Evolutionary conservation across 2,888 invertebrate species (phyloP).

Genomic region (Lamellibrachia satsuma): DNA sequence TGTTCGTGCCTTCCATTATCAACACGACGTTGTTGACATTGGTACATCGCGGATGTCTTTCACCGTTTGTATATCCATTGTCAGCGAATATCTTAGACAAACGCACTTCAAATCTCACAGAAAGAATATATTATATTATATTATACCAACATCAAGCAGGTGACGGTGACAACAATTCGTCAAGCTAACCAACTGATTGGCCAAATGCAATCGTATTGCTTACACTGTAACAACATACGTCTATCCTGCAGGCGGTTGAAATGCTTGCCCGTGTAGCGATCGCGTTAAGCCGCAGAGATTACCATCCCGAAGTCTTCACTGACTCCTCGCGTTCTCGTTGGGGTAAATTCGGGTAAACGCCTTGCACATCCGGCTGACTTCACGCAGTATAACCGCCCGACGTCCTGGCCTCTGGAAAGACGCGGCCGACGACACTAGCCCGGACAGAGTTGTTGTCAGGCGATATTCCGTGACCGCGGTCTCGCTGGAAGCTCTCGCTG

Average conservation of each 20-base stretch:
- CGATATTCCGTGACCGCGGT: neutral
- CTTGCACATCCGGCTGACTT: neutral
- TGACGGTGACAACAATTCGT: neutral
- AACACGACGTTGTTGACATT: neutral
- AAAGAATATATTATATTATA: neutral
- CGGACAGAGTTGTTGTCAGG: neutral
- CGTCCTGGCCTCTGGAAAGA: neutral
- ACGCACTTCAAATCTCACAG: neutral
- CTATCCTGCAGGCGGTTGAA: neutral
- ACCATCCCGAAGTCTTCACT: neutral
- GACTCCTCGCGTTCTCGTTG: neutral
- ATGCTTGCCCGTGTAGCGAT: neutral
- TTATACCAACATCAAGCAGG: neutral
- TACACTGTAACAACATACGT: neutral
- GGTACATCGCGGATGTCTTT: neutral
- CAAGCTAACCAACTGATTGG: neutral
- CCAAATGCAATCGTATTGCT: neutral
- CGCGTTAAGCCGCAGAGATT: neutral
- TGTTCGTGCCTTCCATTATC: neutral
- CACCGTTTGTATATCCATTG: neutral
- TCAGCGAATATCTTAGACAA: neutral
- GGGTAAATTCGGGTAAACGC: neutral
- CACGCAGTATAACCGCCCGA: neutral
- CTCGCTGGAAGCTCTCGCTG: neutral
- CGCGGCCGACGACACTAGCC: neutral